Evolutionary conservation across 37 sponge, comb jelly and placozoan genomes (phyloP), one percentile per base, ranked within the genome.

Genomic region (Cladorhizidae sp.): DNA sequence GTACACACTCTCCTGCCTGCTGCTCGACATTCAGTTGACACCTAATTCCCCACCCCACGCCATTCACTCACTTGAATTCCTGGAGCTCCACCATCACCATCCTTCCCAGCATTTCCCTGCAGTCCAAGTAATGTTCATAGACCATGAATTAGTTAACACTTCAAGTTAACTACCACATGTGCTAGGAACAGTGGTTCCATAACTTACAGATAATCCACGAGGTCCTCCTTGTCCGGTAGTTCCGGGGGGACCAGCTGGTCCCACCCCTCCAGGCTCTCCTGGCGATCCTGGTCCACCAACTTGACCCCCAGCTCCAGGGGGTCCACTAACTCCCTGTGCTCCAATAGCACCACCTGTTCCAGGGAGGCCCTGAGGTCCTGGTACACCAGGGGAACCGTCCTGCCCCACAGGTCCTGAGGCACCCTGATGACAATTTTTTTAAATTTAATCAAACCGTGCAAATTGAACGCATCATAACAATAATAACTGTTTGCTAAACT

Each of bases 191-290:
- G n/a, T 45, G 49, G 5, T 26, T 7, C 5, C 6, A 45, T 5
- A 18, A 23, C 71, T 71, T 22, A 43, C 89, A n/a, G 58, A 31
- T 70, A 11, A 49, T 56, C 89, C 89, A 28, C 15, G 20, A 22
- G 59, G 62, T 75, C 89, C 83, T 41, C 54, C 31, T 14, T 55
- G 80, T 81, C 80, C 88, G 33, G 70, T 6, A n/a, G 76, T 61
- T 64, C 88, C 84, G 12, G 63, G 49, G 3, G 40, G 59, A 36
- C 72, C 72, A 75, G 70, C 40, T 21, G 76, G 36, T 63, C 83
- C 83, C 21, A 56, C 52, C 2, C 64, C 54, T 35, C 77, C 77
- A 40, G 62, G 40, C 25, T 0, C 43, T 61, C 77, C 77, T 40
- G 62, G 62, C 40, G 61, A 33, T 39, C 77, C 77, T 32, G 6